These are phyloP conservation scores for Tuta absoluta DNA, from an alignment of 2,888 invertebrate species.

Conservation along the genomic window DNA sequence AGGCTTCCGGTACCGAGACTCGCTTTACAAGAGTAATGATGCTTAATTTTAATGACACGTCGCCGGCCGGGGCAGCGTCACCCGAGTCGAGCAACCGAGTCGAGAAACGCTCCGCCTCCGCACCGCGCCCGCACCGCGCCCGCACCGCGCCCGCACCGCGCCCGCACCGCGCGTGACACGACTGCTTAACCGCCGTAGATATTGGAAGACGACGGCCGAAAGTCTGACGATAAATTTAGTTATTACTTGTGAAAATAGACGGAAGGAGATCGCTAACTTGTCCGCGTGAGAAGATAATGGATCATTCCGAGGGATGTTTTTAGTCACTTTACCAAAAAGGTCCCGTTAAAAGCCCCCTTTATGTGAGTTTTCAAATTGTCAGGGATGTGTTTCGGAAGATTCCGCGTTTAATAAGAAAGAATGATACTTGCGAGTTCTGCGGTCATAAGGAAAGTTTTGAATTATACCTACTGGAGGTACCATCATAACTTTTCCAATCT, in stretches of 20 bases:
- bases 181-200: constrained; percentile 49
- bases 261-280: constrained; percentile 81
- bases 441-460: constrained; percentile 53
- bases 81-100: constrained; percentile 41
- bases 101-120: constrained; percentile 47
- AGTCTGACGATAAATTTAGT: constrained; percentile 81
- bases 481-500: constrained; percentile 30
- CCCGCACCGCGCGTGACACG: constrained; percentile 66
- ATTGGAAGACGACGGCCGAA: constrained; percentile 74
- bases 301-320: constrained; percentile 77
- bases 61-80: constrained; percentile 53
- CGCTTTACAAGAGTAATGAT: constrained; percentile 79
- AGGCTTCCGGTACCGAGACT: constrained; percentile 68
- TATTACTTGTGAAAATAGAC: constrained; percentile 82
- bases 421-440: constrained; percentile 52
- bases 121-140: constrained; percentile 50
- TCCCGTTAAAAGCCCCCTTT: constrained; percentile 74
- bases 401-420: constrained; percentile 60
- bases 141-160: constrained; percentile 52
- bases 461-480: constrained; percentile 49
- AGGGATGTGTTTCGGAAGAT: constrained; percentile 57
- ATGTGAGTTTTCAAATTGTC: constrained; percentile 72
- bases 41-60: constrained; percentile 81
- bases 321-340: constrained; percentile 75
- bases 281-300: constrained; percentile 79